Conservation (phyloP, 2,113 vertebrate species). For the Alouatta palliata region DNA sequence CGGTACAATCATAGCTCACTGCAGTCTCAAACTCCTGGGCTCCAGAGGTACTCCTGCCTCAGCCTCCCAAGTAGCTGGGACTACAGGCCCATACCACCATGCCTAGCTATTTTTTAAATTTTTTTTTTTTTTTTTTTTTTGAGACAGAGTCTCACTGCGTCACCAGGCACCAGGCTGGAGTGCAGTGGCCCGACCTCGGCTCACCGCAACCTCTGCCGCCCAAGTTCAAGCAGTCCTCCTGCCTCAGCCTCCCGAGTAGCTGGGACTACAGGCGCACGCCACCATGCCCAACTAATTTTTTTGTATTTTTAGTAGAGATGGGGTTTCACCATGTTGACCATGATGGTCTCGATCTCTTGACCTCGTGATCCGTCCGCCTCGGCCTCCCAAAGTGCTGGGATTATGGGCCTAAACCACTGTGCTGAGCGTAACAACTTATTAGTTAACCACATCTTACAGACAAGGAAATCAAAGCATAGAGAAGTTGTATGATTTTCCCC, state of each 20-base stretch:
- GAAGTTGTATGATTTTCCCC: neutral
- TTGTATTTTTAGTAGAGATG: neutral
- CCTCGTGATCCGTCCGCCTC: neutral
- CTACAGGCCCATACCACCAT: neutral
- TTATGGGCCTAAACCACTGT: neutral
- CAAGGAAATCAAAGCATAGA: neutral
- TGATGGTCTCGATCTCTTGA: neutral
- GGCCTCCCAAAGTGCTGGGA: neutral
- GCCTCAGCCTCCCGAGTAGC: neutral
- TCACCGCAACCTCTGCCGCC: no score
- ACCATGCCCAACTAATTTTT: neutral
- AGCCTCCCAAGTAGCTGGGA: neutral
- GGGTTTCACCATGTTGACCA: neutral
- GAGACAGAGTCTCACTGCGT: no score
- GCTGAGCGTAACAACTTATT: neutral
- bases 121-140: no score
- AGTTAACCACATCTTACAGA: neutral
- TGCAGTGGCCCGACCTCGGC: no score
- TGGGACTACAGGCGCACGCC: neutral
- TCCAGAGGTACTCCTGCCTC: neutral
- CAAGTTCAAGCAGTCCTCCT: no score
- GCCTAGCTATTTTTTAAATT: neutral
- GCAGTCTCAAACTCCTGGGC: neutral
- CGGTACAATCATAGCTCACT: neutral
- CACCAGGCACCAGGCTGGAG: no score